Evolutionary conservation across 1,140 invertebrate genomes (phyloP).

Genomic region (Metopolophium dirhodum): DNA sequence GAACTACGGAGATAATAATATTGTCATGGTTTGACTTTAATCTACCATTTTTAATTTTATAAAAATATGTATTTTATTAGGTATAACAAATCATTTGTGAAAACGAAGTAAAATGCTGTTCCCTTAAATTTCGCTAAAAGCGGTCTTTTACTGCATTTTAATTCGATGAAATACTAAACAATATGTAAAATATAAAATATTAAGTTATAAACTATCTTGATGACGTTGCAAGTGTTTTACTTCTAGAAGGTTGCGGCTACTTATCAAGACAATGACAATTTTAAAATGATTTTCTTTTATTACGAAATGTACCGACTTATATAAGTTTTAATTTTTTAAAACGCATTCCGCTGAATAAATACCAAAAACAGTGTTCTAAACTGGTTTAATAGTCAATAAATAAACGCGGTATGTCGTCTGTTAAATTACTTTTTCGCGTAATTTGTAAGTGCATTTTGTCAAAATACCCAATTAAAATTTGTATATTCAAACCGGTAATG

Average conservation of each 20-base stretch:
- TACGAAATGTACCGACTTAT: background rate
- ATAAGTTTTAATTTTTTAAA: background rate
- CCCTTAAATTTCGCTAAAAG: background rate
- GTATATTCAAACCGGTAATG: conserved; percentile 3
- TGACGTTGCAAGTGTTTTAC: background rate
- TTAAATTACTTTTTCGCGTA: background rate
- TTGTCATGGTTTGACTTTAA: background rate
- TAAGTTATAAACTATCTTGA: background rate
- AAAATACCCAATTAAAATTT: background rate
- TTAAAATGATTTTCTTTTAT: background rate
- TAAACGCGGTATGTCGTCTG: too few relatives aligned
- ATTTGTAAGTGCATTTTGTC: background rate
- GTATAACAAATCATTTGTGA: background rate
- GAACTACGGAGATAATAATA: background rate
- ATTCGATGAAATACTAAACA: background rate
- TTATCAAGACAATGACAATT: background rate
- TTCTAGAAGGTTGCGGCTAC: background rate
- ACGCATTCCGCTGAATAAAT: background rate
- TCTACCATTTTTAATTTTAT: background rate
- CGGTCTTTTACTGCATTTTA: conserved; percentile 6
- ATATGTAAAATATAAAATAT: background rate
- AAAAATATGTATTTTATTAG: background rate
- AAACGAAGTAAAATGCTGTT: background rate
- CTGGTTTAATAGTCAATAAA: background rate
- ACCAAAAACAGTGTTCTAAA: background rate